Conservation (phyloP, 1,140 invertebrate genomes). For the Monomorium pharaonis region DNA sequence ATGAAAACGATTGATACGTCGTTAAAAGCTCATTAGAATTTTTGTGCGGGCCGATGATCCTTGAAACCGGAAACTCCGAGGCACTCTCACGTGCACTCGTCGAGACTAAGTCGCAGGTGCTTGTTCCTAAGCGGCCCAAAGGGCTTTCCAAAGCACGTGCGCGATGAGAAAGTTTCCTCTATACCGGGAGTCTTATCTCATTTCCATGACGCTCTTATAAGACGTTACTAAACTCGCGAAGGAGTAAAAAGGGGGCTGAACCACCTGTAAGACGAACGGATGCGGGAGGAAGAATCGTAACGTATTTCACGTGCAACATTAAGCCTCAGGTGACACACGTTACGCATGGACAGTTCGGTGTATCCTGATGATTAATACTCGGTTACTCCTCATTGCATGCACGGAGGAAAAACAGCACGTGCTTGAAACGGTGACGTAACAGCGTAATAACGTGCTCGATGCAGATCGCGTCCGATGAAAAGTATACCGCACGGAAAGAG, state of each 20-base stretch:
- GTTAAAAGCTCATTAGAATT: conserved; percentile 48
- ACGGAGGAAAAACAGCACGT: not conserved
- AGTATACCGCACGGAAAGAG: not conserved
- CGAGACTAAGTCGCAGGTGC: conserved; percentile 40
- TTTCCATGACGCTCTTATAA: not conserved
- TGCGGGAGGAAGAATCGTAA: conserved; percentile 31
- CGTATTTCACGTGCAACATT: conserved; percentile 17
- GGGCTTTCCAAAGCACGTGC: conserved; percentile 28
- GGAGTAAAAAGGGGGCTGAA: conserved; percentile 8
- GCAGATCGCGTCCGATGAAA: not conserved
- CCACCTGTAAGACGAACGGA: conserved; percentile 22
- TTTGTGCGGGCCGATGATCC: conserved; percentile 47
- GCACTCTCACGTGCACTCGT: conserved; percentile 25
- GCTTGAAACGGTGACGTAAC: not conserved
- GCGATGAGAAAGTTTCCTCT: conserved; percentile 46
- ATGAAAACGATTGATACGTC: conserved; percentile 41
- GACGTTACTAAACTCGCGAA: conserved; percentile 1
- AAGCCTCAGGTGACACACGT: conserved; percentile 41
- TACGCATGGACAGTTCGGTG: not conserved
- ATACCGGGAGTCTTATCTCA: not conserved
- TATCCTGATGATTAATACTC: not conserved
- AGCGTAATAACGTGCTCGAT: not conserved
- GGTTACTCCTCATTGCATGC: not conserved
- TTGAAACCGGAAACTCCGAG: conserved; percentile 54
- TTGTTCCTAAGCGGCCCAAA: not conserved